phyloP scores from a whole-genome alignment of 2,797 vertebrate species.

The Mallotus villosus region DNA sequence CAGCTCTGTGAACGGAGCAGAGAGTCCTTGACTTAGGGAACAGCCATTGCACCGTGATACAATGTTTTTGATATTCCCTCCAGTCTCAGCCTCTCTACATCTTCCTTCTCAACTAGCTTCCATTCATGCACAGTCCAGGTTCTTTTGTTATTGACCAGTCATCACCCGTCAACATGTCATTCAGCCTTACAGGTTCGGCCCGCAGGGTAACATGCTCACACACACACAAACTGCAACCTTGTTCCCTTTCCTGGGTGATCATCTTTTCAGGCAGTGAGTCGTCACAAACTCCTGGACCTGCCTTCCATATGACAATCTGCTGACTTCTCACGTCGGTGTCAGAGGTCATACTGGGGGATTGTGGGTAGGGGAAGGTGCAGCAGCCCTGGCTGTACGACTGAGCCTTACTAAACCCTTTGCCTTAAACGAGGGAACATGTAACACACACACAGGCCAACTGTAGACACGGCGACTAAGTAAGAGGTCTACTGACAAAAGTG shows the following conservation, averaged over 20 bases:
- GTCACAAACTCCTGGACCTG: neutral
- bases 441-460: conserved; percentile 7
- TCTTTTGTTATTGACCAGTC: conserved; percentile 2
- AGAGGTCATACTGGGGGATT: neutral
- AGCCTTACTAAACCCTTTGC: conserved; percentile 52
- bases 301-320: neutral
- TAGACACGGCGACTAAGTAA: conserved; percentile 5
- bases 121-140: neutral
- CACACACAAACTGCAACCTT: too few relatives aligned
- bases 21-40: too few relatives aligned
- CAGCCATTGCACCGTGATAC: too few relatives aligned
- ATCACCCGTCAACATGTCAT: neutral
- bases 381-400: conserved; percentile 19
- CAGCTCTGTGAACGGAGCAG: neutral
- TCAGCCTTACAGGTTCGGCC: neutral
- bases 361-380: neutral
- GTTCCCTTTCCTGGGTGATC: neutral
- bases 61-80: neutral
- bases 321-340: neutral
- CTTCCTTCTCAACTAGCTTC: neutral
- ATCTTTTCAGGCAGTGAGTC: neutral
- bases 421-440: conserved; percentile 45
- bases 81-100: neutral
- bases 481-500: neutral
- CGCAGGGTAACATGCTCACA: neutral